These are phyloP conservation scores for Zootoca vivipara DNA, from an alignment of 2,113 vertebrate species.

Conservation along the genomic window DNA sequence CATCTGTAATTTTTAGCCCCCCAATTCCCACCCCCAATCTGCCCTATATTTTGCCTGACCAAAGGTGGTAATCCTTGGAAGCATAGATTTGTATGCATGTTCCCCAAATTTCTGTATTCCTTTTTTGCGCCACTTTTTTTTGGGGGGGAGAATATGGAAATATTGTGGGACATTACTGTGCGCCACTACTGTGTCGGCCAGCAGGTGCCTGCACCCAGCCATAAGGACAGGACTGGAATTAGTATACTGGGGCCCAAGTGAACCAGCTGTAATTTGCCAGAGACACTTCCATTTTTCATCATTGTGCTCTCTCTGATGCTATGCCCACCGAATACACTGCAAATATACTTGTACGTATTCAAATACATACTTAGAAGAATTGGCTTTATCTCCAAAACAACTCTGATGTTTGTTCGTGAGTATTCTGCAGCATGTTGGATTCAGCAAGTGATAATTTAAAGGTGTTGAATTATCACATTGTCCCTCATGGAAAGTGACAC, in stretches of 20 bases:
- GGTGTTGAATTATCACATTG: conserved; percentile 30
- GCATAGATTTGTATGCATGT: background rate
- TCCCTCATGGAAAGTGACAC: conserved; percentile 48
- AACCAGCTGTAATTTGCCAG: background rate
- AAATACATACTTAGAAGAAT: conserved; percentile 26
- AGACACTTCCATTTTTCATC: background rate
- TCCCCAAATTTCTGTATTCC: background rate
- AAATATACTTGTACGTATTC: background rate
- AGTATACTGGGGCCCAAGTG: background rate
- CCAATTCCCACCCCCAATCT: too few relatives aligned
- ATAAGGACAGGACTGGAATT: background rate
- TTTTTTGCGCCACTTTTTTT: background rate
- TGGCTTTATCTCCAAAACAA: background rate
- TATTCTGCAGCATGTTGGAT: conserved; percentile 22
- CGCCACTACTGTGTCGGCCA: background rate
- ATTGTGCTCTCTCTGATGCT: background rate
- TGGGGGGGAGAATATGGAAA: background rate
- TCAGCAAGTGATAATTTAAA: conserved; percentile 54
- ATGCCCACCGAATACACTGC: background rate
- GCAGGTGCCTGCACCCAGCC: background rate
- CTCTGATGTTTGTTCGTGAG: conserved; percentile 46
- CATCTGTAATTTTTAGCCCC: too few relatives aligned
- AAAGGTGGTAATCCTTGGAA: too few relatives aligned
- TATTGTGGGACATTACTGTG: background rate
- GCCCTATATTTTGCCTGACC: too few relatives aligned